These are phyloP conservation scores for Trichopria drosophilae DNA, from an alignment of 2,888 invertebrate genomes.

Conservation along the genomic window DNA sequence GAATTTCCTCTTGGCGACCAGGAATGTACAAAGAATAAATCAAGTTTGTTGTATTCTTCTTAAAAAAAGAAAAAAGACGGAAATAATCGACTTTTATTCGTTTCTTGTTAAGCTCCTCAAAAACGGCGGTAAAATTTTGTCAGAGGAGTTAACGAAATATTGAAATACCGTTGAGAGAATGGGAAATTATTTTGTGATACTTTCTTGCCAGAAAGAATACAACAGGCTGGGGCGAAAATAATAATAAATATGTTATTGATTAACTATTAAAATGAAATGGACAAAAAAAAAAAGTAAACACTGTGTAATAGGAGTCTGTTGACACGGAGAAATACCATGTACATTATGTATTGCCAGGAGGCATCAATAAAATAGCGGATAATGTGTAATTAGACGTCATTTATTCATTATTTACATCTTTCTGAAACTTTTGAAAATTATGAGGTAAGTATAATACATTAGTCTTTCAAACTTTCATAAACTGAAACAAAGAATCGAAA, in stretches of 20 bases:
- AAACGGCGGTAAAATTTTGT: conserved; percentile 25
- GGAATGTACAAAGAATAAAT: conserved; percentile 42
- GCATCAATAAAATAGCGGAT: conserved; percentile 57
- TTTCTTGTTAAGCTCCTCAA: too few relatives aligned
- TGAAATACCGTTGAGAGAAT: conserved; percentile 56
- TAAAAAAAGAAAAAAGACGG: neutral
- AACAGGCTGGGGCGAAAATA: conserved; percentile 53
- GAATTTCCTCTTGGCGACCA: too few relatives aligned
- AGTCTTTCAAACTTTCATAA: too few relatives aligned
- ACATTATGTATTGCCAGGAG: conserved; percentile 57
- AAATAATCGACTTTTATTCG: conserved; percentile 19
- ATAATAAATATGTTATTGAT: conserved; percentile 55
- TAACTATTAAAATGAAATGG: conserved; percentile 45
- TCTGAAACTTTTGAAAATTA: too few relatives aligned
- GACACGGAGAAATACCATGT: conserved; percentile 56
- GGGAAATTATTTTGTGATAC: conserved; percentile 58
- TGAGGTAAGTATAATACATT: too few relatives aligned
- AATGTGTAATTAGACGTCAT: conserved; percentile 45
- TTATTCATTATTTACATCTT: too few relatives aligned
- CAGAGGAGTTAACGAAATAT: conserved; percentile 44
- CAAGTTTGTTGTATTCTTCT: conserved; percentile 9
- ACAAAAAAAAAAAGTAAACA: conserved; percentile 47
- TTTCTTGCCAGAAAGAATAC: conserved; percentile 58
- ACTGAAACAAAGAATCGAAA: too few relatives aligned
- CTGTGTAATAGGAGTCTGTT: conserved; percentile 57